Conservation (phyloP, 2,797 vertebrate genomes). For the Poeciliopsis turneri region DNA sequence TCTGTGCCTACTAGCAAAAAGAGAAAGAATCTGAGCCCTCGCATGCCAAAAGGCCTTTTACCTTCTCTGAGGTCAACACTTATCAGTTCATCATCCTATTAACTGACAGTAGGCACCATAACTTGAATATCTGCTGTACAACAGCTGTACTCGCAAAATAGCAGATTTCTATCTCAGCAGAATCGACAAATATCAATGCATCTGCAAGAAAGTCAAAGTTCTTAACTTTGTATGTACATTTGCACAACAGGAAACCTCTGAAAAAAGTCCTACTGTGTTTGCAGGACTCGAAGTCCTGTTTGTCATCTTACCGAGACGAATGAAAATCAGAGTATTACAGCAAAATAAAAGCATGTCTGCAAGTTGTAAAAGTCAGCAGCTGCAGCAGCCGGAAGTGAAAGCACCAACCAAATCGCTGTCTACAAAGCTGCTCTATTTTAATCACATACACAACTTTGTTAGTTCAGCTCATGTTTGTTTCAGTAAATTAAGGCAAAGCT, state of each 20-base stretch:
- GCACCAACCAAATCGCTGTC: background rate
- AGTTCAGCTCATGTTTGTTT: background rate
- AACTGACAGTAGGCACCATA: background rate
- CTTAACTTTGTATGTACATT: background rate
- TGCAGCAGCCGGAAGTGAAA: background rate
- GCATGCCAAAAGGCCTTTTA: background rate
- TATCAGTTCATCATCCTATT: background rate
- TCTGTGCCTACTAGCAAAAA: background rate
- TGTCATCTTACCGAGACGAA: too few relatives aligned
- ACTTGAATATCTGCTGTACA: background rate
- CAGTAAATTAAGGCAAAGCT: too few relatives aligned
- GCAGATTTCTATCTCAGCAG: background rate
- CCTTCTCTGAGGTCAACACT: background rate
- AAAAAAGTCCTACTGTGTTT: background rate
- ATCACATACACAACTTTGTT: background rate
- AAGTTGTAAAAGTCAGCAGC: background rate
- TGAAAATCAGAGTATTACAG: background rate
- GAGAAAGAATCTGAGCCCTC: background rate
- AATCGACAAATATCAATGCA: background rate
- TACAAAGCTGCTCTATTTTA: background rate
- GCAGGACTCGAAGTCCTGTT: background rate
- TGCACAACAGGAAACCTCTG: background rate
- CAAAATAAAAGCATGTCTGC: too few relatives aligned
- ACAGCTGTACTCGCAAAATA: background rate
- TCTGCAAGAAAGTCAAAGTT: background rate